Percentiles rank a stretch among this genome's conserved stretches.
These are phyloP conservation scores for Drosophila niveifrons DNA, from an alignment of 2,888 invertebrate genomes.

Conservation along the genomic window DNA sequence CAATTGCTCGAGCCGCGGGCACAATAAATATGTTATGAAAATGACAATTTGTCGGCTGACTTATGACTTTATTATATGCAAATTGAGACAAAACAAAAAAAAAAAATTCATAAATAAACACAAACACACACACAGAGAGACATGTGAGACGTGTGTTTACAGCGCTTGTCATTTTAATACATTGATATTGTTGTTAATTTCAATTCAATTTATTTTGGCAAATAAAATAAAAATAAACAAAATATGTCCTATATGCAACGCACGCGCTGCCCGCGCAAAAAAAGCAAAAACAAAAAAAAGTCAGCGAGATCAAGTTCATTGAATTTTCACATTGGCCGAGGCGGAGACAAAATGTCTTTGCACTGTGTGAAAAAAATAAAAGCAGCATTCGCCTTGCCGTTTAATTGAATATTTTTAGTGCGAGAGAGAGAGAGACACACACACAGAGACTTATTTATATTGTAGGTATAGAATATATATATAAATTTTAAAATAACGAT, in stretches of 20 bases:
- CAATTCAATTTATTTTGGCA: slow-evolving; percentile 54
- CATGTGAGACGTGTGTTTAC: slow-evolving; percentile 30
- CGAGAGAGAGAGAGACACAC: slow-evolving; percentile 7
- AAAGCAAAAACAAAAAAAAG: slow-evolving; percentile 5
- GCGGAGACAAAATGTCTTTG: slow-evolving; percentile 53
- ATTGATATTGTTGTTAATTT: slow-evolving; percentile 62
- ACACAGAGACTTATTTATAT: slow-evolving; percentile 34
- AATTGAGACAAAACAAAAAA: slow-evolving; percentile 63
- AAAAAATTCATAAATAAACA: slow-evolving; percentile 1
- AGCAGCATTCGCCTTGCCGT: slow-evolving; percentile 49
- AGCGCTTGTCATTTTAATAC: slow-evolving; percentile 62
- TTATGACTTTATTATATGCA: slow-evolving; percentile 77
- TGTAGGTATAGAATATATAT: slow-evolving; percentile 2
- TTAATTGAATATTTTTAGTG: slow-evolving; percentile 69
- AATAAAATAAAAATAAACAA: slow-evolving; percentile 20
- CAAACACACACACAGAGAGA: background rate
- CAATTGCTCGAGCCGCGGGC: slow-evolving; percentile 43
- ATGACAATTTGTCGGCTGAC: slow-evolving; percentile 70
- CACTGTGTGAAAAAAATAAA: slow-evolving; percentile 49
- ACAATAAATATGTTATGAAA: slow-evolving; percentile 67
- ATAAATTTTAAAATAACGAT: slow-evolving; percentile 82
- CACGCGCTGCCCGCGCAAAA: slow-evolving; percentile 47
- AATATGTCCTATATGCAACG: slow-evolving; percentile 42
- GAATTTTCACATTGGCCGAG: slow-evolving; percentile 67
- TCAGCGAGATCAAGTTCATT: slow-evolving; percentile 81